Evolutionary conservation across 2,113 vertebrate species (phyloP).

Genomic region (Colistium nudipinnis): DNA sequence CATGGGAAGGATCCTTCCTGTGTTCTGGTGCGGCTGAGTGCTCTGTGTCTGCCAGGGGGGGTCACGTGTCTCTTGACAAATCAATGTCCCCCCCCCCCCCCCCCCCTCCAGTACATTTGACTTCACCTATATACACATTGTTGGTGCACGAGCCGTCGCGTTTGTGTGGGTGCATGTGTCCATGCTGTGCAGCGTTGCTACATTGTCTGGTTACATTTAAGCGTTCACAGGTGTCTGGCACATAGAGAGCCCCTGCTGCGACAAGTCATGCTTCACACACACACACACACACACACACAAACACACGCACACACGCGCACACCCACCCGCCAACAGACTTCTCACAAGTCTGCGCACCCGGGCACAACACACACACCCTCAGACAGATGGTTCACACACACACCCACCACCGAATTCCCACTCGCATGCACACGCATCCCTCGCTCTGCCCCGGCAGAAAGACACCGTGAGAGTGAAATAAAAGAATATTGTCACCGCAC

Average conservation of each 20-base stretch:
- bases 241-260: conserved; percentile 35
- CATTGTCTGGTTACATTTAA: conserved; percentile 28
- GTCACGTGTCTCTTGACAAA: too few species aligned
- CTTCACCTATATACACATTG: conserved; percentile 12
- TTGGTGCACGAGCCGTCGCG: background rate
- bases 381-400: conserved; percentile 70
- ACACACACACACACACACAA: conserved; percentile 69
- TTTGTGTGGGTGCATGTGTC: conserved; percentile 14
- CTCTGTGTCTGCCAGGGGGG: too few species aligned
- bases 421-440: conserved; percentile 43
- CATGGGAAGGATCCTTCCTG: conserved; percentile 17
- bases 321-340: conserved; percentile 70
- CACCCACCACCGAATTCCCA: conserved; percentile 57
- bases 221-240: conserved; percentile 50
- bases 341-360: conserved; percentile 35
- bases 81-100: too few species aligned
- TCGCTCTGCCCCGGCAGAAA: conserved; percentile 27
- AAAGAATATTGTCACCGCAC: conserved; percentile 1
- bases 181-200: background rate
- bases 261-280: conserved; percentile 62
- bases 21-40: too few species aligned
- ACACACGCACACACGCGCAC: conserved; percentile 69
- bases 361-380: conserved; percentile 39
- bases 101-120: too few species aligned
- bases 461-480: conserved; percentile 13